Base-by-base conservation (phyloP, 2,888 invertebrate species). In the Cheiracanthium punctorium region DNA sequence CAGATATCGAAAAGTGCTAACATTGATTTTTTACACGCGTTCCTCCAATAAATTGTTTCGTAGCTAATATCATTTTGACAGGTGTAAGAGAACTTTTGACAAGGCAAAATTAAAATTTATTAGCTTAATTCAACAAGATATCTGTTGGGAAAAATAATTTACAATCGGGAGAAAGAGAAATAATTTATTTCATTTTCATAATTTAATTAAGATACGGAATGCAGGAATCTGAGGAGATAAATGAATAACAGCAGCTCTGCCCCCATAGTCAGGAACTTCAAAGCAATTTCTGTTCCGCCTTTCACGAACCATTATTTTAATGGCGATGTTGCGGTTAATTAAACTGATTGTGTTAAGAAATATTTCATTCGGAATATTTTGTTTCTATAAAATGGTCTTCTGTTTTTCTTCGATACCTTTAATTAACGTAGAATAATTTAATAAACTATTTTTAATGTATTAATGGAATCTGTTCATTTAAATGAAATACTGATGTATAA, bases 241-340 rank as follows among this genome's bases (percentile, higher is more conserved):
- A 58, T 58, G 58, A 58, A 58, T 58, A 24, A 58, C 58, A 5
- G 17, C 20, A 58, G 20, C 58, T 58, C 12, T 58, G 58, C 48
- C 58, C 58, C 58, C 24, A 24, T 58, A 58, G 58, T 58, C 58
- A 58, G 17, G 58, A 24, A 24, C 58, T 58, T 58, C 1, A 24
- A 58, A 58, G 58, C 58, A 24, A 58, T 24, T 58, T 24, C 58
- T 58, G 58, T 58, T 58, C 24, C 58, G 24, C 14, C 24, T 58
- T 58, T 24, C 58, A 58, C 58, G 58, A 58, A 5, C 58, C 58
- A 58, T 58, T 58, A 58, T 58, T 58, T 58, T 58, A 58, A 58
- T 58, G 58, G 58, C 58, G 5, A 58, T 58, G 58, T 24, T 58
- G 58, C 12, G 58, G 58, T 58, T 58, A 58, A 58, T 58, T 58